phyloP scores from a whole-genome alignment of 1,140 invertebrate genomes.

The Andrena cerasifolii region DNA sequence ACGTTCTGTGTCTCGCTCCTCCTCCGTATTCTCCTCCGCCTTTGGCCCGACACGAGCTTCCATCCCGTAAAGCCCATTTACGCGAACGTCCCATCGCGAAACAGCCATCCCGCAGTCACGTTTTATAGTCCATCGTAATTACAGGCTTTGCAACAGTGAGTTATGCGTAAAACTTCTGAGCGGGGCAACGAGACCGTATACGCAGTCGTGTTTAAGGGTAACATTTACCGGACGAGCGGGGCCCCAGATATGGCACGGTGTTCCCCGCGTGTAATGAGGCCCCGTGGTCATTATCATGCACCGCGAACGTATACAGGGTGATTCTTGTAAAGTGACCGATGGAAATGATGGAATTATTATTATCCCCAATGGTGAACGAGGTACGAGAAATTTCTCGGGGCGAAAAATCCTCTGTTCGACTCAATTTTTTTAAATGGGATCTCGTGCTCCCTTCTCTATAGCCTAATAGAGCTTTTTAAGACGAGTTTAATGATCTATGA shows the following conservation, averaged over 20 bases:
- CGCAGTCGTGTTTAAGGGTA: conserved; percentile 27
- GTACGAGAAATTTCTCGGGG: no score
- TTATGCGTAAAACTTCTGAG: conserved; percentile 30
- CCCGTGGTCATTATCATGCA: conserved; percentile 23
- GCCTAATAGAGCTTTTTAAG: no score
- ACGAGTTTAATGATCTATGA: no score
- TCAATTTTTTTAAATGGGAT: no score
- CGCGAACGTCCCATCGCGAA: not conserved
- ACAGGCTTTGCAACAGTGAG: conserved; percentile 14
- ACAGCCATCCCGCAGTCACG: not conserved
- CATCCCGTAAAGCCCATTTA: not conserved
- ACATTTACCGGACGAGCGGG: not conserved
- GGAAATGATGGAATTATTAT: no score
- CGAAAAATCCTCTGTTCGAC: no score
- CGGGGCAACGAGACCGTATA: not conserved
- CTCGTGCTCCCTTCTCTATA: no score
- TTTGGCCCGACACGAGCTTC: not conserved
- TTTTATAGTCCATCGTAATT: conserved; percentile 20
- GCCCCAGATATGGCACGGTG: conserved; percentile 7
- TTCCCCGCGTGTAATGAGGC: conserved; percentile 24
- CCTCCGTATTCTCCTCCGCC: not conserved
- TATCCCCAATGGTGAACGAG: no score
- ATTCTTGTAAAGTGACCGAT: no score
- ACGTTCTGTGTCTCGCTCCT: not conserved
- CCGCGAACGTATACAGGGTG: not conserved